Evolutionary conservation across 2,113 vertebrate species (phyloP).

Genomic region (Cebidichthys violaceus): DNA sequence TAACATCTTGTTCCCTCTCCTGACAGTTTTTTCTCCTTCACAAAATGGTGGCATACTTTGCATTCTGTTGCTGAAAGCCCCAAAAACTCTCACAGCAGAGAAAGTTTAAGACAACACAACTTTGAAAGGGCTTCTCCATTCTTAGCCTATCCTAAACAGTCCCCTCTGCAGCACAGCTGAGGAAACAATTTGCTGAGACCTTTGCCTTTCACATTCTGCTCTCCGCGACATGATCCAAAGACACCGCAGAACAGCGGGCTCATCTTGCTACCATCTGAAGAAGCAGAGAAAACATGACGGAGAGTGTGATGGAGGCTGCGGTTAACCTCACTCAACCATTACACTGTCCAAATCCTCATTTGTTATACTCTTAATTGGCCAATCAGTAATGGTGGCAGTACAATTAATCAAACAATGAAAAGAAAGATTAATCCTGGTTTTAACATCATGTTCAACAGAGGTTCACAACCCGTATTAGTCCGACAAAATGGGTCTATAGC

Average conservation of each 20-base stretch:
- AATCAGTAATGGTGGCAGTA: conserved; percentile 65
- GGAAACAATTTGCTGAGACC: conserved; percentile 75
- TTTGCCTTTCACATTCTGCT: conserved; percentile 71
- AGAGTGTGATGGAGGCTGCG: conserved; percentile 34
- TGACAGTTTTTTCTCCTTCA: background rate
- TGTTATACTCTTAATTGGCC: conserved; percentile 71
- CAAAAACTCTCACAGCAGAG: conserved; percentile 38
- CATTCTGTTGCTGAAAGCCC: conserved; percentile 36
- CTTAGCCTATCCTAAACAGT: conserved; percentile 48
- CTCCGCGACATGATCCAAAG: conserved; percentile 52
- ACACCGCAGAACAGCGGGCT: conserved; percentile 50
- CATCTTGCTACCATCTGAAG: conserved; percentile 65
- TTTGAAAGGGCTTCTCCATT: conserved; percentile 44
- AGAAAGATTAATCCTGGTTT: conserved; percentile 47
- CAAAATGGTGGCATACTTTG: conserved; percentile 25
- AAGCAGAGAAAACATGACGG: conserved; percentile 28
- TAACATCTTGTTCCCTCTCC: background rate
- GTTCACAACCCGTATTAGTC: conserved; percentile 56
- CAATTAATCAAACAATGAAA: conserved; percentile 67
- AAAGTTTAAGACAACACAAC: conserved; percentile 66
- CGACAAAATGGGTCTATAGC: conserved; percentile 51
- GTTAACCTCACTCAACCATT: conserved; percentile 40
- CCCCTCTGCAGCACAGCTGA: conserved; percentile 70
- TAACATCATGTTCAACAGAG: conserved; percentile 29
- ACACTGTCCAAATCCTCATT: conserved; percentile 38